phyloP scores from a whole-genome alignment of 2,797 vertebrate species.

The Alcedo quadribrachys region DNA sequence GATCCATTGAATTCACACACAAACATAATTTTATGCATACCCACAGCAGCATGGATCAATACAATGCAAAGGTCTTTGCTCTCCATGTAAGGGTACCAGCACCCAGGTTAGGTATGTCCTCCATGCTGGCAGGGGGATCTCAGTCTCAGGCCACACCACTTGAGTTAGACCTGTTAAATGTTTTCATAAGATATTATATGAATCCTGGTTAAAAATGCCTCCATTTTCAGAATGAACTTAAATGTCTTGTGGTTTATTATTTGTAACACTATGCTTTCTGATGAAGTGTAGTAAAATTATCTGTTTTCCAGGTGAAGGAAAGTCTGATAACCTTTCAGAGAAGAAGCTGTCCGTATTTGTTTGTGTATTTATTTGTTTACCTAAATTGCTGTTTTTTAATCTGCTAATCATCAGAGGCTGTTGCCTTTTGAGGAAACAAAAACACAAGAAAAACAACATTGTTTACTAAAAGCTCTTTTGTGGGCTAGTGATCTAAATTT shows the following conservation, averaged over 20 bases:
- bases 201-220: background rate
- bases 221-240: background rate
- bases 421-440: constrained; percentile 63
- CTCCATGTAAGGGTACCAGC: background rate
- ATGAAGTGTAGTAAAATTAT: background rate
- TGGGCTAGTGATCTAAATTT: background rate
- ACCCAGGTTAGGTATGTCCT: background rate
- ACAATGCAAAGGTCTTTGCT: background rate
- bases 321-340: background rate
- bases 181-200: background rate
- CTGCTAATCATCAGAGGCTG: constrained; percentile 51
- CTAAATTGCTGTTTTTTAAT: constrained; percentile 50
- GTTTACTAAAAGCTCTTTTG: constrained; percentile 52
- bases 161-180: background rate
- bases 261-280: background rate
- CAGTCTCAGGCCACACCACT: background rate
- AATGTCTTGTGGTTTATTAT: background rate
- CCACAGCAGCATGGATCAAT: background rate
- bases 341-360: background rate
- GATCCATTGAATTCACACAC: background rate
- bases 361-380: background rate
- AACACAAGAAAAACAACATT: constrained; percentile 49
- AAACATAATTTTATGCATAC: background rate
- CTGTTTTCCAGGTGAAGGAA: background rate
- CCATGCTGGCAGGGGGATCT: background rate